Evolutionary conservation across 2,797 vertebrate genomes (phyloP).

Genomic region (Rhinella marina): DNA sequence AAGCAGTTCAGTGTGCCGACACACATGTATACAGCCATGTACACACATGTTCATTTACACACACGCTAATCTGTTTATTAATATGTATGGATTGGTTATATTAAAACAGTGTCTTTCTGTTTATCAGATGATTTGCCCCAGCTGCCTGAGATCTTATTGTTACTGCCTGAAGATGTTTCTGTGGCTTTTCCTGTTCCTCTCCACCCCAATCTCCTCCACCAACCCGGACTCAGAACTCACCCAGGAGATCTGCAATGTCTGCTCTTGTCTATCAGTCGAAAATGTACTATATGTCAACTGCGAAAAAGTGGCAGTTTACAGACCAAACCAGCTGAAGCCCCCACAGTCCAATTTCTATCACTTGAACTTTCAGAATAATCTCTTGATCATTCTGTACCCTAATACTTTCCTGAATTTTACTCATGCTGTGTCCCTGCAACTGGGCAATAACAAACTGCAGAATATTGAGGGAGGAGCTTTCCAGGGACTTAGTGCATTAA

Average conservation of each 20-base stretch:
- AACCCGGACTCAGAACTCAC: slow-evolving; percentile 85
- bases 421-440: slow-evolving; percentile 94
- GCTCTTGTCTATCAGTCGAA: slow-evolving; percentile 96
- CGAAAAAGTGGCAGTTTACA: slow-evolving; percentile 94
- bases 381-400: slow-evolving; percentile 93
- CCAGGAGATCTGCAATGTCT: slow-evolving; percentile 95
- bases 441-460: slow-evolving; percentile 98
- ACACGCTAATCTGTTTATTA: not conserved
- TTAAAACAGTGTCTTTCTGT: slow-evolving; percentile 61
- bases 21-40: not conserved
- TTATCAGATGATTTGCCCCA: slow-evolving; percentile 80
- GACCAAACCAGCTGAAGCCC: slow-evolving; percentile 94
- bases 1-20: not conserved
- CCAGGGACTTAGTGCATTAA: slow-evolving; percentile 90
- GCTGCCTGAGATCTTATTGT: slow-evolving; percentile 80
- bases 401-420: slow-evolving; percentile 98
- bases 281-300: slow-evolving; percentile 99
- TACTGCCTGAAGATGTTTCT: slow-evolving; percentile 98
- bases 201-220: slow-evolving; percentile 81
- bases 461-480: slow-evolving; percentile 98
- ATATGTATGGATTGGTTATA: not conserved
- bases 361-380: slow-evolving; percentile 98
- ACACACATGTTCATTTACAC: not conserved
- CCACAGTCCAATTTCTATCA: slow-evolving; percentile 95
- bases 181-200: slow-evolving; percentile 93